Conservation (phyloP, 2,888 invertebrate genomes). For the Drosophila mettleri region DNA sequence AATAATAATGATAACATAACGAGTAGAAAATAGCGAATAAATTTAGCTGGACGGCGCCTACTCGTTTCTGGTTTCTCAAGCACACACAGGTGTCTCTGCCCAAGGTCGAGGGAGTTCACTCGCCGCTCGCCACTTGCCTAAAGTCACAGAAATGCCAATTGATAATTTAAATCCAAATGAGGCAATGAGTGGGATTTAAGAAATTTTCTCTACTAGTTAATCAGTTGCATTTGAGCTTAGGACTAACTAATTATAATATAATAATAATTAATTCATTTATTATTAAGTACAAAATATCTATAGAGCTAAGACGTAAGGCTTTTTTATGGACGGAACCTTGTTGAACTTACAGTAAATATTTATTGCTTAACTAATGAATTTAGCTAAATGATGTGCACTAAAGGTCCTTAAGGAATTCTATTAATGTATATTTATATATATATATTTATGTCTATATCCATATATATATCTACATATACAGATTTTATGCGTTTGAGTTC, state of each 20-base stretch:
- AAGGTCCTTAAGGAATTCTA: conserved; percentile 30
- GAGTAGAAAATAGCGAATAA: conserved; percentile 21
- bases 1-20: conserved; percentile 26
- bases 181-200: conserved; percentile 30
- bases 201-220: conserved; percentile 31
- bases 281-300: conserved; percentile 16
- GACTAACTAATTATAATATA: conserved; percentile 18
- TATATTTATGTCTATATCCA: conserved; percentile 52
- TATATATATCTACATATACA: not conserved
- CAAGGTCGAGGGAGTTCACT: not conserved
- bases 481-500: conserved; percentile 32
- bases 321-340: conserved; percentile 68
- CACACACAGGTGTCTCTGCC: too few species aligned
- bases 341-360: conserved; percentile 32
- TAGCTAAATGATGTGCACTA: conserved; percentile 42
- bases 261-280: too few species aligned
- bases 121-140: not conserved
- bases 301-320: conserved; percentile 46
- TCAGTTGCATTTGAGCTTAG: conserved; percentile 31
- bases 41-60: conserved; percentile 26
- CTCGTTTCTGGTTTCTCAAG: too few species aligned
- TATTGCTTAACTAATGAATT: conserved; percentile 52
- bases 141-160: conserved; percentile 1
- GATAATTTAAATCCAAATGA: conserved; percentile 9
- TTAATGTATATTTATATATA: too few species aligned